Conservation (phyloP, 2,113 vertebrate genomes). For the Hiodon alosoides region DNA sequence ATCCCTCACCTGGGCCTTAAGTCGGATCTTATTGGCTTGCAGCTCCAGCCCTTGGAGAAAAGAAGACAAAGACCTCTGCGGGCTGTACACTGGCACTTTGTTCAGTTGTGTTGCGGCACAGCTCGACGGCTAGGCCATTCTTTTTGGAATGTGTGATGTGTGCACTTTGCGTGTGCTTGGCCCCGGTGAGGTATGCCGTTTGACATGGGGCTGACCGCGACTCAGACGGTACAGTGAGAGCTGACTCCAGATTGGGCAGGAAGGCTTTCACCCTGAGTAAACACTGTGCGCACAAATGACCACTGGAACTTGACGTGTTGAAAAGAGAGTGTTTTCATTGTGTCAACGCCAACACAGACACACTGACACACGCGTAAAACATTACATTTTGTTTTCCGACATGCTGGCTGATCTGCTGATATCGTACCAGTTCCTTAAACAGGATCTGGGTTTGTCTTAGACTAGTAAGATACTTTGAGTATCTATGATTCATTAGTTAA, state of each 20-base stretch:
- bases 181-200: not conserved
- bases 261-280: conserved; percentile 24
- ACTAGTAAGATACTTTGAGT: no score
- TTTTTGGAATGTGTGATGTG: not conserved
- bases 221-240: not conserved
- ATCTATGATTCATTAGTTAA: no score
- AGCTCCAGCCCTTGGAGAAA: no score
- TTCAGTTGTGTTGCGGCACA: not conserved
- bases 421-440: no score
- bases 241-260: conserved; percentile 25
- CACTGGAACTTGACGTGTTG: conserved; percentile 9
- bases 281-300: conserved; percentile 25
- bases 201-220: not conserved
- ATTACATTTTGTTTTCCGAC: not conserved
- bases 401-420: not conserved
- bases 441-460: no score
- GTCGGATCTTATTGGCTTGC: no score
- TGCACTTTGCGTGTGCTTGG: not conserved
- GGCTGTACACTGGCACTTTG: not conserved
- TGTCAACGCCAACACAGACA: not conserved
- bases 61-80: not conserved
- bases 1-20: no score
- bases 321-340: conserved; percentile 8
- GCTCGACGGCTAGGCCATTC: not conserved
- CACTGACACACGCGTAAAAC: not conserved